Evolutionary conservation across 2,113 vertebrate genomes (phyloP).

Genomic region (Nematolebias whitei): DNA sequence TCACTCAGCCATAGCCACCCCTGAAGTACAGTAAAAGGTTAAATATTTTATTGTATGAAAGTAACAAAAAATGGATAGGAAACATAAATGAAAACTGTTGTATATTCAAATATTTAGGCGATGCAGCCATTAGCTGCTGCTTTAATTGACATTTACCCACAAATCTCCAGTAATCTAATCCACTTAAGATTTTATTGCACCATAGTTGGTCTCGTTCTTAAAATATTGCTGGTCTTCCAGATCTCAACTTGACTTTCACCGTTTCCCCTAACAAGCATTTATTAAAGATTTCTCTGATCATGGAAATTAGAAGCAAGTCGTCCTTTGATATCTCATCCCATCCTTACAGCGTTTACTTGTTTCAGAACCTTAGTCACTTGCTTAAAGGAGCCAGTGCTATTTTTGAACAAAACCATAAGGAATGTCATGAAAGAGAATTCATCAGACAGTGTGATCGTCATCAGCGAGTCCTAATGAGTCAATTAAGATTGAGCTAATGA

Average conservation of each 20-base stretch:
- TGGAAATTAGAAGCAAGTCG: slow-evolving; percentile 3
- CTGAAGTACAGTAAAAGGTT: no score
- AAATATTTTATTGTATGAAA: no score
- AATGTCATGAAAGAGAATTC: neutral
- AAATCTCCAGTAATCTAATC: neutral
- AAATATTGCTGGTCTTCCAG: neutral
- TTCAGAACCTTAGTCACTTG: slow-evolving; percentile 11
- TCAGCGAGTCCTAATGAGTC: neutral
- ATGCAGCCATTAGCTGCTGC: neutral
- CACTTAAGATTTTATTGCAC: neutral
- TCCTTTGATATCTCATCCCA: slow-evolving; percentile 25
- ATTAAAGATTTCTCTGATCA: slow-evolving; percentile 15
- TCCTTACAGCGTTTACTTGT: slow-evolving; percentile 3
- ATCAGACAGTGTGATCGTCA: neutral
- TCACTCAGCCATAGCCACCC: no score
- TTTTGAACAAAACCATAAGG: slow-evolving; percentile 2
- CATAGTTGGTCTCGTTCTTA: neutral
- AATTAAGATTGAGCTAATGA: neutral
- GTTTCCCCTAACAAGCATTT: slow-evolving; percentile 3
- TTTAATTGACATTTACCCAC: neutral
- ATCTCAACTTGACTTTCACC: neutral
- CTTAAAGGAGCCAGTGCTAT: neutral
- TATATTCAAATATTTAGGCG: neutral
- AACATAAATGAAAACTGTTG: no score
- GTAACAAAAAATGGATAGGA: no score